phyloP scores from a whole-genome alignment of 2,113 vertebrate species.

The Willisornis vidua region DNA sequence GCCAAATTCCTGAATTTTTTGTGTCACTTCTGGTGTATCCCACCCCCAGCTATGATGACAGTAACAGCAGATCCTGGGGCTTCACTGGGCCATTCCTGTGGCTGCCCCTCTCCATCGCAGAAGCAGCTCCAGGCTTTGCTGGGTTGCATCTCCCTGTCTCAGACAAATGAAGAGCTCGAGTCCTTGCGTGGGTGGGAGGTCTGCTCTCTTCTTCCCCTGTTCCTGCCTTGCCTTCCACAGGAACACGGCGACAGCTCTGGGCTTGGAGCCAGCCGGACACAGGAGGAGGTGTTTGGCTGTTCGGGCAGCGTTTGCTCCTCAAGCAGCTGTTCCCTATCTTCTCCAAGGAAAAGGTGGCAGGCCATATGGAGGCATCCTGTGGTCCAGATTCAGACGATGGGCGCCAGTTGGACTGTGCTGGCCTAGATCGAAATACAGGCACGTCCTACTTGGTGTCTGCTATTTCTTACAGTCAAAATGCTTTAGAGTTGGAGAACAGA shows the following conservation, averaged over 20 bases:
- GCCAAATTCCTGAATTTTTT: background rate
- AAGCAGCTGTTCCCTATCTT: constrained; percentile 64
- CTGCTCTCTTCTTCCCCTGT: constrained; percentile 22
- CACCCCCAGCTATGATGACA: background rate
- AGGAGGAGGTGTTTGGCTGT: constrained; percentile 60
- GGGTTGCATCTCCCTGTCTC: background rate
- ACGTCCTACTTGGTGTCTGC: background rate
- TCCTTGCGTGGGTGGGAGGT: constrained; percentile 21
- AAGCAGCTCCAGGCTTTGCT: background rate
- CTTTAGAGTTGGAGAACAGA: background rate
- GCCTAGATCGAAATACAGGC: background rate
- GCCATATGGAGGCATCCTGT: constrained; percentile 66
- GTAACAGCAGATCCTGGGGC: background rate
- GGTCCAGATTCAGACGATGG: constrained; percentile 47
- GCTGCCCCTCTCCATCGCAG: background rate
- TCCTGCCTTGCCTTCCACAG: constrained; percentile 30
- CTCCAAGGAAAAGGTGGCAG: constrained; percentile 65
- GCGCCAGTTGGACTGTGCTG: constrained; percentile 31
- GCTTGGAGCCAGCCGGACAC: constrained; percentile 60
- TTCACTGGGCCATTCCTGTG: background rate
- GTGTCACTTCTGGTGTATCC: background rate
- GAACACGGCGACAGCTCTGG: constrained; percentile 36
- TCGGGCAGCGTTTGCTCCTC: constrained; percentile 54
- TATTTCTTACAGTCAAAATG: background rate
- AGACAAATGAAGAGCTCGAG: constrained; percentile 31